Conservation (phyloP, 1,140 invertebrate genomes). For the Drosophila saltans region DNA sequence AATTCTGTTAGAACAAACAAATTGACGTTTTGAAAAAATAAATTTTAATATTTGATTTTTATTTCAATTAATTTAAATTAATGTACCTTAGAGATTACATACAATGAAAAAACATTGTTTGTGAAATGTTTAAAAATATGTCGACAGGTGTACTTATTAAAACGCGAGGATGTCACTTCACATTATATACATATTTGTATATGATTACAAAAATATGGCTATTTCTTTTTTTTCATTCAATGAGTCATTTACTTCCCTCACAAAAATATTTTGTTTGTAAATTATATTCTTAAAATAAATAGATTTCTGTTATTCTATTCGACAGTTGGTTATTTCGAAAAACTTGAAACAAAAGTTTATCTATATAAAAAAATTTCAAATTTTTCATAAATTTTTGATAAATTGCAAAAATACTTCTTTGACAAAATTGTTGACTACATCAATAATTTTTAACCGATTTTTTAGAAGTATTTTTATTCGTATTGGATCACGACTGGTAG, state of each 20-base stretch:
- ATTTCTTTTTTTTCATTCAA: neutral
- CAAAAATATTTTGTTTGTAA: neutral
- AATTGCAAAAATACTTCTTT: no score
- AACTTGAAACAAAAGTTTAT: neutral
- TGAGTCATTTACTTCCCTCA: slow-evolving; percentile 8
- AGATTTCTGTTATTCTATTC: neutral
- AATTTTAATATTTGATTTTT: neutral
- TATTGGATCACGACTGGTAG: neutral
- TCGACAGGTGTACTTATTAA: neutral
- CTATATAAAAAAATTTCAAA: no score
- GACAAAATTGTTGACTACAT: no score
- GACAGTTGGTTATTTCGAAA: neutral
- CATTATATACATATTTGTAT: neutral
- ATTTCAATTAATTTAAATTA: neutral
- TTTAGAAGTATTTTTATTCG: no score
- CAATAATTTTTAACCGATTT: no score
- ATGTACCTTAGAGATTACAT: neutral
- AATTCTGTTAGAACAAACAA: neutral
- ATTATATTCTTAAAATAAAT: slow-evolving; percentile 9
- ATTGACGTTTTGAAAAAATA: neutral
- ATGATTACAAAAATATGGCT: neutral
- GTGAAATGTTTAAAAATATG: neutral
- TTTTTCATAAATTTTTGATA: no score
- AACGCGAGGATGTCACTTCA: neutral
- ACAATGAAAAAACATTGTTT: neutral